Base-by-base conservation (phyloP, 2,797 vertebrate genomes). In the Hemibagrus guttatus region DNA sequence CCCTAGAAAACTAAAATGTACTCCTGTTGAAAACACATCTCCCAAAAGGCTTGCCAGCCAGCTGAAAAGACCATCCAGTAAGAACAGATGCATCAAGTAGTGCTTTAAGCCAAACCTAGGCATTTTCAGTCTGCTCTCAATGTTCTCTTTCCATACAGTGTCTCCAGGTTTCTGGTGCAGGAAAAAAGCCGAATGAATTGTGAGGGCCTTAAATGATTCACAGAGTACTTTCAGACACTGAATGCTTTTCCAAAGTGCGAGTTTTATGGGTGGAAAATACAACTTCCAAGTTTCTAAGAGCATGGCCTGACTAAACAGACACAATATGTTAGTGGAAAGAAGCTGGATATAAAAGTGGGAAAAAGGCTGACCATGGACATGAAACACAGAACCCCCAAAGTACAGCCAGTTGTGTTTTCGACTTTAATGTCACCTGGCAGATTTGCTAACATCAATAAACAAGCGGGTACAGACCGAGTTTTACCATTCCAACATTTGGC, bases 221-320 rank as follows among this genome's bases (percentile, higher is more conserved):
- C 78, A 86, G 90, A 93, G 93, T 93, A 92, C 84, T 92, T 91
- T 93, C 89, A 92, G 90, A 92, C 58, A 74, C 82, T 90, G 87
- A 81, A 72, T 71, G 74, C 75, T 75, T 87, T 85, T 71, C 75
- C 86, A 87, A 88, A 86, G 84, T 79, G 31, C n/a, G 66, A 86
- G 80, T 94, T 95, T 94, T 94, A 94, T 93, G 91, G 91, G 90
- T 13, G 93, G 94, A 95, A 95, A 95, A 92, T 35, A 89, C 68
- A 63, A 3, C 83, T 88, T 94, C 93, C 93, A 95, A 94, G 89
- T 90, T 94, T 92, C 90, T 89, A 31, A 80, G 86, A 85, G 91
- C 89, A 88, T 86, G 66, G 64, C 68, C 92, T 79, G 17, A 83
- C 84, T 89, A 86, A 86, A 83, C 76, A 89, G 88, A 91, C 88